These are phyloP conservation scores for Octopus sinensis DNA, from an alignment of 1,140 invertebrate genomes.

Conservation along the genomic window DNA sequence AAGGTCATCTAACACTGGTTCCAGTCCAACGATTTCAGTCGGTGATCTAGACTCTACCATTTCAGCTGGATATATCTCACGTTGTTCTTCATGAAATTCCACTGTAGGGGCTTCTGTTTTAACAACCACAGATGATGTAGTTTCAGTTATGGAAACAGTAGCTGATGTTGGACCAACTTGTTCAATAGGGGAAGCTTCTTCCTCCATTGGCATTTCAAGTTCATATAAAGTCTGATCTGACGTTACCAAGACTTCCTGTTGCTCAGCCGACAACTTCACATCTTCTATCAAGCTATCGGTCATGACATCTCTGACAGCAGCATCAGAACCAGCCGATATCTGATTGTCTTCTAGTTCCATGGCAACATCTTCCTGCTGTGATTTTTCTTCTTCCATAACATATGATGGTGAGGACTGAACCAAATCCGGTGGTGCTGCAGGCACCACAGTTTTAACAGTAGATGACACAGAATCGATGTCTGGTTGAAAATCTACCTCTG, in stretches of 20 bases:
- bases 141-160: not conserved
- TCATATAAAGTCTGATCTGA: slow-evolving; percentile 52
- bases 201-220: slow-evolving; percentile 52
- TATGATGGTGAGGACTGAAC: slow-evolving; percentile 24
- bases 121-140: not conserved
- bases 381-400: slow-evolving; percentile 21
- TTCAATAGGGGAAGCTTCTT: slow-evolving; percentile 23
- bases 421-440: slow-evolving; percentile 22
- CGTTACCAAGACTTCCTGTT: slow-evolving; percentile 34
- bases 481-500: slow-evolving; percentile 62
- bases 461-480: slow-evolving; percentile 57
- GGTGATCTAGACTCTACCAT: slow-evolving; percentile 16
- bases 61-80: slow-evolving; percentile 10
- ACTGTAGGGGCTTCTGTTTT: not conserved
- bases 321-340: not conserved
- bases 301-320: slow-evolving; percentile 13
- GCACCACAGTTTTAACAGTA: slow-evolving; percentile 15
- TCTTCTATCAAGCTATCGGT: slow-evolving; percentile 42
- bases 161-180: not conserved
- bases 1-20: slow-evolving; percentile 22
- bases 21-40: slow-evolving; percentile 22
- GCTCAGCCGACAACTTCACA: slow-evolving; percentile 27
- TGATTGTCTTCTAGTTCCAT: slow-evolving; percentile 10
- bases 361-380: slow-evolving; percentile 1
- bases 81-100: slow-evolving; percentile 10